Base-by-base conservation (phyloP, 2,888 invertebrate genomes). In the Caenorhabditis macrosperma region DNA sequence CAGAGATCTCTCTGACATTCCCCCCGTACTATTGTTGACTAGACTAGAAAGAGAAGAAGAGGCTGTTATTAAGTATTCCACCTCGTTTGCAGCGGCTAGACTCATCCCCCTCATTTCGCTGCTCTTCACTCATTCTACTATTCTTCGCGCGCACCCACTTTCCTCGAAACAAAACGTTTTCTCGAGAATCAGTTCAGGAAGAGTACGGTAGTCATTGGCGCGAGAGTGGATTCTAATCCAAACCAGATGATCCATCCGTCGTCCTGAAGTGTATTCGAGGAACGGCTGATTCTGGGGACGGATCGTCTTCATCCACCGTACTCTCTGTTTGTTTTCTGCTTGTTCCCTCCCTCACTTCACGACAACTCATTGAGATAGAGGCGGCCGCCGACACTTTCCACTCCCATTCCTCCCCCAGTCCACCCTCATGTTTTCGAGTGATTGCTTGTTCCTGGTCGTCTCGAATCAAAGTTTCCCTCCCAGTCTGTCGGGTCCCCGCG, bases 321-420 rank as follows among this genome's bases (percentile, higher is more conserved):
- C 15, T 15, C 38, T 33, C 10, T 69, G 61, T 71, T 71, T 71
- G 69, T 71, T 71, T 54, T 71, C 17, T 69, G 60, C 52, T 72
- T 72, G 63, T 63, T 57, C 66, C 28, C 41, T 60, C 48, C 26
- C 38, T 33, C 57, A 30, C 44, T 59, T 38, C 46, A 57, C 48
- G 20, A 20, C 38, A 64, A 71, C 69, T 72, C 55, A 46, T 71
- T 55, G 71, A 71, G 55, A 60, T 35, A 46, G 61, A 61, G 44
- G 61, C 71, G 54, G 54, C 71, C 57, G n/a, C 67, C 57, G 71
- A 72, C 72, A 63, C 72, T 72, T 63, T 63, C 66, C 54, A 28
- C 44, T 44, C 52, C 38, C 33, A 15, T 57, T 38, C 59, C 30
- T 28, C 30, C 22, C 35, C 66, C n/a, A n/a, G 41, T 30, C 61